These are phyloP conservation scores for Sphaeridia pumilis DNA, from an alignment of 2,888 invertebrate species.

Conservation along the genomic window DNA sequence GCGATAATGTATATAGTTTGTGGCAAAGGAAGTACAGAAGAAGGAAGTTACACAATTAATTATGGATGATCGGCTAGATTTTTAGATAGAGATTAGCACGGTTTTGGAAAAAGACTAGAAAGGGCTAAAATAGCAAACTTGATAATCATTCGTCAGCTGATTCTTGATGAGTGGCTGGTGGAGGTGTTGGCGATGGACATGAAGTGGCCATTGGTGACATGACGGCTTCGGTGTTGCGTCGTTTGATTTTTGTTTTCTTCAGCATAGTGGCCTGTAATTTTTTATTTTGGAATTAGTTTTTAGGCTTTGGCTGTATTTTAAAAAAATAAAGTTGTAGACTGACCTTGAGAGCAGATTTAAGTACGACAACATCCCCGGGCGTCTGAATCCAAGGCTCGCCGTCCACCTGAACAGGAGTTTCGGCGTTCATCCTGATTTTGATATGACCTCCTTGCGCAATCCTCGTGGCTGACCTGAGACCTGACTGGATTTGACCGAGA, in stretches of 20 bases:
- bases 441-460: slow-evolving; percentile 98
- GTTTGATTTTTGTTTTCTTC: slow-evolving; percentile 99
- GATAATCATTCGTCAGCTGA: slow-evolving; percentile 20
- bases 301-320: no score
- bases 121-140: no score
- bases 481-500: slow-evolving; percentile 97
- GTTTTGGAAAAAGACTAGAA: no score
- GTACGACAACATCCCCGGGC: slow-evolving; percentile 94
- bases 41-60: no score
- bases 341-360: slow-evolving; percentile 98
- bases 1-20: no score
- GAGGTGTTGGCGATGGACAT: slow-evolving; percentile 35
- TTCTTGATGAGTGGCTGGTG: slow-evolving; percentile 21
- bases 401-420: slow-evolving; percentile 98
- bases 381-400: slow-evolving; percentile 98
- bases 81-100: no score
- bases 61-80: no score
- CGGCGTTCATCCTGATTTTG: slow-evolving; percentile 90
- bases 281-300: no score
- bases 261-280: slow-evolving; percentile 97
- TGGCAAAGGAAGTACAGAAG: no score
- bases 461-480: slow-evolving; percentile 88
- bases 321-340: no score
- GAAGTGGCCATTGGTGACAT: slow-evolving; percentile 34
- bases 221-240: slow-evolving; percentile 70